These are phyloP conservation scores for Leptodactylus fuscus DNA, from an alignment of 2,113 vertebrate species.

Conservation along the genomic window DNA sequence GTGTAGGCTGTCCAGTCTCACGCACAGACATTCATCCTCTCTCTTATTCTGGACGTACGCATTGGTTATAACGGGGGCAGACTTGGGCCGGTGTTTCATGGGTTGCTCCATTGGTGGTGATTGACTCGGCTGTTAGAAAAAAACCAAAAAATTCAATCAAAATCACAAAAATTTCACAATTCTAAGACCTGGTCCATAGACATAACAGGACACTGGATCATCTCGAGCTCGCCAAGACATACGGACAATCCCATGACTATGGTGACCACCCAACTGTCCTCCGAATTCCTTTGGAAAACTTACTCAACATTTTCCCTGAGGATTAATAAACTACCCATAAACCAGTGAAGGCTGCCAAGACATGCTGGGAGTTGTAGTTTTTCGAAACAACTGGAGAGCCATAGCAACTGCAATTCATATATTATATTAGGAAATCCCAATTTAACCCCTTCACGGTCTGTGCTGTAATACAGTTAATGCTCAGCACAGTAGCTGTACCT, in stretches of 20 bases:
- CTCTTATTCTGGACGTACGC: constrained; percentile 70
- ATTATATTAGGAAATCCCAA: too few species aligned
- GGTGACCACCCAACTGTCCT: background rate
- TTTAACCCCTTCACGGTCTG: too few species aligned
- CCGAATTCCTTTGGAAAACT: too few species aligned
- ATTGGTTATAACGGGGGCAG: constrained; percentile 59
- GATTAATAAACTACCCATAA: background rate
- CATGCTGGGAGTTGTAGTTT: too few species aligned
- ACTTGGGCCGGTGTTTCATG: constrained; percentile 46
- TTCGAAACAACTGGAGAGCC: too few species aligned
- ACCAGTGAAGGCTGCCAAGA: background rate
- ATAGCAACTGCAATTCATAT: too few species aligned
- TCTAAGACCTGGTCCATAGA: background rate
- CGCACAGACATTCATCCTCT: constrained; percentile 69
- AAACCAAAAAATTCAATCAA: background rate
- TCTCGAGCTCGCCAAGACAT: background rate
- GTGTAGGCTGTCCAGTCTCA: constrained; percentile 68
- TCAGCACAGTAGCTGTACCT: too few species aligned
- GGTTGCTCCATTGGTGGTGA: constrained; percentile 20
- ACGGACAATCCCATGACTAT: background rate
- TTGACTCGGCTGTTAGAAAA: background rate
- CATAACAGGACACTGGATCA: background rate
- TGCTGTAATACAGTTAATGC: too few species aligned
- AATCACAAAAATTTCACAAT: background rate
- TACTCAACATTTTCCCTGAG: background rate